Evolutionary conservation across 2,888 invertebrate genomes (phyloP).

Genomic region (Digitonthophagus gazella): DNA sequence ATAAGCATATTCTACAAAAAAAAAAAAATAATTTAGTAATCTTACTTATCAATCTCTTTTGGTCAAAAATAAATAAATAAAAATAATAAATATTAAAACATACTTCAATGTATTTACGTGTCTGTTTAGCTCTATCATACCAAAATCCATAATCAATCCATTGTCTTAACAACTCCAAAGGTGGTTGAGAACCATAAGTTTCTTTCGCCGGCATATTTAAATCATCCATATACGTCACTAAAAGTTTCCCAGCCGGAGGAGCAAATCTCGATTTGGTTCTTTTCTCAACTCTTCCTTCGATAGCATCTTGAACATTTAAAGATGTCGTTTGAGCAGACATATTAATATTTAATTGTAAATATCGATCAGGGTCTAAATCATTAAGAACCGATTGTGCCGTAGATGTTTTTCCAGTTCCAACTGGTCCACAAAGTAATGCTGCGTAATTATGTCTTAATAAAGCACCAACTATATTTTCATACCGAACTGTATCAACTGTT

Average conservation of each 20-base stretch:
- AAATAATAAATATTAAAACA: conserved; percentile 17
- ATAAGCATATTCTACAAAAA: conserved; percentile 68
- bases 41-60: neutral
- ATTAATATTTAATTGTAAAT: conserved; percentile 71
- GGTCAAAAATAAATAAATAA: neutral
- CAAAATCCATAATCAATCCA: conserved; percentile 90
- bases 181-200: conserved; percentile 84
- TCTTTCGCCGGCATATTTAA: conserved; percentile 92
- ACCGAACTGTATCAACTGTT: conserved; percentile 84
- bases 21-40: neutral
- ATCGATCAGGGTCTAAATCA: conserved; percentile 57
- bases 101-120: conserved; percentile 72
- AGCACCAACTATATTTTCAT: conserved; percentile 69
- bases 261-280: conserved; percentile 81
- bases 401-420: conserved; percentile 86
- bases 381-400: conserved; percentile 68
- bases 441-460: conserved; percentile 67
- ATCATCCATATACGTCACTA: conserved; percentile 88
- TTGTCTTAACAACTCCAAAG: conserved; percentile 77
- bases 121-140: conserved; percentile 81
- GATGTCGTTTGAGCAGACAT: conserved; percentile 89
- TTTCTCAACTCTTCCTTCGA: conserved; percentile 85
- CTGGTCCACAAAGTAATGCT: conserved; percentile 76
- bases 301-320: conserved; percentile 78
- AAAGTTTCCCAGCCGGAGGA: conserved; percentile 76